phyloP scores from a whole-genome alignment of 2,113 vertebrate genomes.

The Numida meleagris region DNA sequence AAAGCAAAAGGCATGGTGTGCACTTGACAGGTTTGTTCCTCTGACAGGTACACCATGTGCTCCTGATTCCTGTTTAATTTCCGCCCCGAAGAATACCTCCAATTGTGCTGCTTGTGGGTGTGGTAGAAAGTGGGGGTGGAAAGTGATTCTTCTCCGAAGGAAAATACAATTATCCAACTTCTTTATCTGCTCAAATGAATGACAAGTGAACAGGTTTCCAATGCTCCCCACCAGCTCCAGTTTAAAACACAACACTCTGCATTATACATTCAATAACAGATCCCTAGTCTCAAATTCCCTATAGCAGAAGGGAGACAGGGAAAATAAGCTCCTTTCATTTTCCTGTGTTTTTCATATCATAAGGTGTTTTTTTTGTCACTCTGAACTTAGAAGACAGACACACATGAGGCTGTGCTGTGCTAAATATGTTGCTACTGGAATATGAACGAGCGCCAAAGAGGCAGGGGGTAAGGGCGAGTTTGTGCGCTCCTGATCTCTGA shows the following conservation, averaged over 20 bases:
- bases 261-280: conserved; percentile 49
- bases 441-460: not conserved
- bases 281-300: conserved; percentile 27
- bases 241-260: conserved; percentile 41
- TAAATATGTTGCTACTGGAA: conserved; percentile 32
- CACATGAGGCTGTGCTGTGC: not conserved
- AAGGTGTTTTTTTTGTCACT: conserved; percentile 25
- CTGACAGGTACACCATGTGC: conserved; percentile 34
- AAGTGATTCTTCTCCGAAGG: conserved; percentile 17
- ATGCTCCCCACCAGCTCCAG: not conserved
- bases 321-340: not conserved
- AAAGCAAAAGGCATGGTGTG: not conserved
- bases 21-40: conserved; percentile 33
- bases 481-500: not conserved
- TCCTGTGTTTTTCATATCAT: not conserved
- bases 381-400: conserved; percentile 14
- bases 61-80: conserved; percentile 19
- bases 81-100: conserved; percentile 21
- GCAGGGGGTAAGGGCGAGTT: accelerated
- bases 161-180: conserved; percentile 52
- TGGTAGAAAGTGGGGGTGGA: not conserved
- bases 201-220: conserved; percentile 36
- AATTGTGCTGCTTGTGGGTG: conserved; percentile 18
- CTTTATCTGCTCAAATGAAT: conserved; percentile 43
- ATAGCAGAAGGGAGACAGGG: not conserved